Percentiles rank a stretch among this genome's conserved stretches.
phyloP scores from a whole-genome alignment of 2,888 invertebrate species.

The Cepaea hortensis region DNA sequence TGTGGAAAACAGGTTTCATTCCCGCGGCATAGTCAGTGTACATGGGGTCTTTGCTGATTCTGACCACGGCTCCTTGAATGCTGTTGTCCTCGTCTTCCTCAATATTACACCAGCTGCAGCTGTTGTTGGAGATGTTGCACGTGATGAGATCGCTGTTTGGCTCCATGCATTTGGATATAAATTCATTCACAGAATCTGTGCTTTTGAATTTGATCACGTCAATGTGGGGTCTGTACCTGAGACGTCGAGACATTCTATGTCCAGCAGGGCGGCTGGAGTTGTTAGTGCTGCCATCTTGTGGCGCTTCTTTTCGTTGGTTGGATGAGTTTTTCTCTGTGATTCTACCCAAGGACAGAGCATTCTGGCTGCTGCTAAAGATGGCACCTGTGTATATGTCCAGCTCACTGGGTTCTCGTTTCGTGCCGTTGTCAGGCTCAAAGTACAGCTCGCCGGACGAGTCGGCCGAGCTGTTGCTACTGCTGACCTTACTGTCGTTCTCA shows the following conservation, averaged over 20 bases:
- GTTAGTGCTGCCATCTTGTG: slow-evolving; percentile 36
- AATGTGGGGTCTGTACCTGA: slow-evolving; percentile 21
- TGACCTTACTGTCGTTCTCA: slow-evolving; percentile 21
- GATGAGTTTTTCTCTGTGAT: background rate
- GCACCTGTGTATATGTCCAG: slow-evolving; percentile 40
- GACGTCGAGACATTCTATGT: slow-evolving; percentile 8
- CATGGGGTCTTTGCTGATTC: background rate
- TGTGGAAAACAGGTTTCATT: background rate
- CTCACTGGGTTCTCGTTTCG: slow-evolving; percentile 32
- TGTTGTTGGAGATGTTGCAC: slow-evolving; percentile 34
- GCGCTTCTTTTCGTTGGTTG: background rate
- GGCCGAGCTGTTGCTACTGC: slow-evolving; percentile 20
- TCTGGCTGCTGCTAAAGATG: slow-evolving; percentile 39
- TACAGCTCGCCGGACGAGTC: slow-evolving; percentile 11
- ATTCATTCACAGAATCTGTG: background rate
- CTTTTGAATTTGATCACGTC: slow-evolving; percentile 7
- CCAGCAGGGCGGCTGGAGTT: slow-evolving; percentile 20
- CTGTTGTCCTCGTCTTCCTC: background rate
- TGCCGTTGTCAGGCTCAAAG: slow-evolving; percentile 19
- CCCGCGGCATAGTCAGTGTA: slow-evolving; percentile 20
- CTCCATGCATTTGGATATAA: background rate
- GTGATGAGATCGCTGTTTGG: background rate
- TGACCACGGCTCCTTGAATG: background rate
- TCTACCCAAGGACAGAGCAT: slow-evolving; percentile 2
- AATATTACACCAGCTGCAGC: slow-evolving; percentile 1